Evolutionary conservation across 2,113 vertebrate species (phyloP).

Genomic region (Tichodroma muraria): DNA sequence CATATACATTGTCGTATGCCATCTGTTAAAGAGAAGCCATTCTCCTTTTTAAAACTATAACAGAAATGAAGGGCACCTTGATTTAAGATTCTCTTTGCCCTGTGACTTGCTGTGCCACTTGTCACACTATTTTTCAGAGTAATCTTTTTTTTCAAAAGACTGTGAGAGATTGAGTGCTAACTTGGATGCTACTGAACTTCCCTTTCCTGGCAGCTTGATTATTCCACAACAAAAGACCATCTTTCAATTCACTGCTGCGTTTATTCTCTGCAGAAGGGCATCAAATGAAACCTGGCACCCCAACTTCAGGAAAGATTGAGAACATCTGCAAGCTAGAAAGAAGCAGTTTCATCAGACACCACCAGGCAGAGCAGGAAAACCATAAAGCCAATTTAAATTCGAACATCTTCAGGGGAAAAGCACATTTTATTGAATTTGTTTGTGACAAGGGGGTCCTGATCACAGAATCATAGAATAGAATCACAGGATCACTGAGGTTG

Average conservation of each 20-base stretch:
- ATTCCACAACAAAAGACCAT: background rate
- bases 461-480: background rate
- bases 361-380: background rate
- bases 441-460: background rate
- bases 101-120: background rate
- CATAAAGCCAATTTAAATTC: background rate
- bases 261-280: background rate
- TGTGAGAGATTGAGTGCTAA: background rate
- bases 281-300: background rate
- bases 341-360: background rate
- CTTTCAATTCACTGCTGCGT: background rate
- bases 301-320: background rate
- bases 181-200: background rate
- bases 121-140: background rate
- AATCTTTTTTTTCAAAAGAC: background rate
- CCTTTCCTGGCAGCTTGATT: background rate
- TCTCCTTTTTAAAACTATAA: background rate
- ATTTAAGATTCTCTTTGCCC: background rate
- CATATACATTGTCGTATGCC: background rate
- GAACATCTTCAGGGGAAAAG: background rate
- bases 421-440: background rate
- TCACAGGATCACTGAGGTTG: background rate
- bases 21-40: background rate
- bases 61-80: background rate
- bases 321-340: background rate